Conservation (phyloP, 2,113 vertebrate genomes). For the Poeciliopsis retropinna region DNA sequence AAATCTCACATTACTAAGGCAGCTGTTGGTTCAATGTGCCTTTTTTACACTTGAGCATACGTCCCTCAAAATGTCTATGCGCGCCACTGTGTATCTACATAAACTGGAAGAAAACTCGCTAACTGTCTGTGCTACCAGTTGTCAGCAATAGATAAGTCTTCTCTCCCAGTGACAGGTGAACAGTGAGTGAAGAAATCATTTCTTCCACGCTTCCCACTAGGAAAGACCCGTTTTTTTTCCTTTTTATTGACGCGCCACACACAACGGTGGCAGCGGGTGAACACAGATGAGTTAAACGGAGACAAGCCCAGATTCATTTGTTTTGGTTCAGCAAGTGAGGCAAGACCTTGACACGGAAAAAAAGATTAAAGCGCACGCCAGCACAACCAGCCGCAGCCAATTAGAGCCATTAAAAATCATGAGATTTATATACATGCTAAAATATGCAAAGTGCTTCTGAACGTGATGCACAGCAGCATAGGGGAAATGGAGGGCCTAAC, state of each 20-base stretch:
- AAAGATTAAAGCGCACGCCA: conserved; percentile 58
- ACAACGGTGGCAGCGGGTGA: conserved; percentile 18
- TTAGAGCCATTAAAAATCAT: conserved; percentile 63
- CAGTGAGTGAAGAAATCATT: conserved; percentile 13
- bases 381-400: conserved; percentile 45
- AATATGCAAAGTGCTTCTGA: conserved; percentile 51
- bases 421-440: conserved; percentile 62
- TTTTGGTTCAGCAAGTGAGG: conserved; percentile 39
- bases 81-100: too few relatives aligned
- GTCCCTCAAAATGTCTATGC: too few relatives aligned
- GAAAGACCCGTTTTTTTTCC: conserved; percentile 1
- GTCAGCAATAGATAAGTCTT: neutral
- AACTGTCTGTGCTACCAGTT: neutral
- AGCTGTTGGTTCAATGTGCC: too few relatives aligned
- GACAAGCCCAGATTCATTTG: conserved; percentile 49
- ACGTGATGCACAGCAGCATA: conserved; percentile 29
- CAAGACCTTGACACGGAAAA: conserved; percentile 43
- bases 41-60: too few relatives aligned
- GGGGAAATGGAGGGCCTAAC: conserved; percentile 9
- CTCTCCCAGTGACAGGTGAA: neutral
- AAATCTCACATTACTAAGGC: too few relatives aligned
- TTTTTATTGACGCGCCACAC: neutral
- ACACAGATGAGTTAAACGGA: conserved; percentile 41
- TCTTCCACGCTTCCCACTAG: conserved; percentile 4
- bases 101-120: neutral